A percentile compares a stretch with the other conserved stretches of the same genome.
These are phyloP conservation scores for Sarcophilus harrisii DNA, from an alignment of 2,797 vertebrate genomes.

Conservation along the genomic window DNA sequence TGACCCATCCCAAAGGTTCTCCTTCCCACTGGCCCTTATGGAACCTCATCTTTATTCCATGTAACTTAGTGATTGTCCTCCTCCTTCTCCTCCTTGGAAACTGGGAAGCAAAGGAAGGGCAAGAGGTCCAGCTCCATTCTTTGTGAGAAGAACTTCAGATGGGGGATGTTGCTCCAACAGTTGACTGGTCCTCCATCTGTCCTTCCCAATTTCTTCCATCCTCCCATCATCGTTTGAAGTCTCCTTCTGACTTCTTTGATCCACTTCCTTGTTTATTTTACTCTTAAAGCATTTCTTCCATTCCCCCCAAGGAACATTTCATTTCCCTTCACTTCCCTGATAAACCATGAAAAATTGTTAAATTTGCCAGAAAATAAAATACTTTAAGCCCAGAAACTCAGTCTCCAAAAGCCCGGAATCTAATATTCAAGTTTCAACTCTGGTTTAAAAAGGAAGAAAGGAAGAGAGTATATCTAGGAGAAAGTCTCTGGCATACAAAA, in stretches of 20 bases:
- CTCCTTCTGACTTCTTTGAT: neutral
- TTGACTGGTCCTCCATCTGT: neutral
- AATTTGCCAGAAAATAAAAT: neutral
- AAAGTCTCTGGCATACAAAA: neutral
- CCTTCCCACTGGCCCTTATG: neutral
- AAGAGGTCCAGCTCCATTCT: neutral
- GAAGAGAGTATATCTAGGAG: neutral
- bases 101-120: neutral
- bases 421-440: neutral
- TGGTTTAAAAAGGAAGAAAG: neutral
- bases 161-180: neutral
- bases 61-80: neutral
- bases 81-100: neutral
- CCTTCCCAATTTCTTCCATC: neutral
- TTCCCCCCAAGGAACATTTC: neutral
- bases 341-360: neutral
- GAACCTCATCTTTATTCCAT: neutral
- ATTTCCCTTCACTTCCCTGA: constrained; percentile 2
- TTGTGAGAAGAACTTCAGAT: neutral
- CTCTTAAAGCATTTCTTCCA: neutral
- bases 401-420: neutral
- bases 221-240: neutral
- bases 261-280: neutral
- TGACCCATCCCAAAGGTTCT: neutral
- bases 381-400: neutral